phyloP scores from a whole-genome alignment of 2,113 vertebrate genomes.

The Carassius auratus region DNA sequence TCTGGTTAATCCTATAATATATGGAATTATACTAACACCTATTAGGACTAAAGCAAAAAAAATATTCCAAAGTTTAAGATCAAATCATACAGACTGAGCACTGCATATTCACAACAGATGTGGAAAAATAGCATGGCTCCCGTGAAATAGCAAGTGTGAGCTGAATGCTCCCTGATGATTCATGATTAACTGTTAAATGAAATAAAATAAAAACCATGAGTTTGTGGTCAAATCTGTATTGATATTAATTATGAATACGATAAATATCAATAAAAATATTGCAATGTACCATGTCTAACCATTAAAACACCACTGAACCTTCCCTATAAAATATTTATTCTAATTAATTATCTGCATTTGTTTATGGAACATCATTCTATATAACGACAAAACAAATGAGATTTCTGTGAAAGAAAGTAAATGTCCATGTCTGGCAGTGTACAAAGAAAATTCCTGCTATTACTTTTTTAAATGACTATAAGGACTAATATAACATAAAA shows the following conservation, averaged over 20 bases:
- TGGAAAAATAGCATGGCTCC: background rate
- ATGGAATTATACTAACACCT: conserved; percentile 34
- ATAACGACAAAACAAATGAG: too few relatives aligned
- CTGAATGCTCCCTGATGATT: background rate
- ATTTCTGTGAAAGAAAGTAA: too few relatives aligned
- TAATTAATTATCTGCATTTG: too few relatives aligned
- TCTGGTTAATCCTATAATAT: conserved; percentile 42
- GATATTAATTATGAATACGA: background rate
- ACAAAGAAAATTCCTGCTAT: too few relatives aligned
- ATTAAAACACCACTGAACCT: too few relatives aligned
- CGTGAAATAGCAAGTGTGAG: too few relatives aligned
- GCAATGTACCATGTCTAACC: too few relatives aligned
- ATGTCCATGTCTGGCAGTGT: too few relatives aligned
- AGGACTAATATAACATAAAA: too few relatives aligned
- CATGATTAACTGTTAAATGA: background rate
- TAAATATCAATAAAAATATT: background rate
- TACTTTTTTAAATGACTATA: too few relatives aligned
- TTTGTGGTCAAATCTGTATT: background rate
- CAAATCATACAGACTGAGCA: background rate
- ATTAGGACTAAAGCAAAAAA: conserved; percentile 10
- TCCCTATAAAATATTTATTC: too few relatives aligned
- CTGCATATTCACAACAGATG: background rate
- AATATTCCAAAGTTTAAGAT: background rate
- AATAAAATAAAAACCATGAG: background rate
- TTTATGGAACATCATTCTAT: too few relatives aligned